A percentile compares a stretch with the other conserved stretches of the same genome.
Evolutionary conservation across 2,888 invertebrate species (phyloP).

Genomic region (Nomada fucata): DNA sequence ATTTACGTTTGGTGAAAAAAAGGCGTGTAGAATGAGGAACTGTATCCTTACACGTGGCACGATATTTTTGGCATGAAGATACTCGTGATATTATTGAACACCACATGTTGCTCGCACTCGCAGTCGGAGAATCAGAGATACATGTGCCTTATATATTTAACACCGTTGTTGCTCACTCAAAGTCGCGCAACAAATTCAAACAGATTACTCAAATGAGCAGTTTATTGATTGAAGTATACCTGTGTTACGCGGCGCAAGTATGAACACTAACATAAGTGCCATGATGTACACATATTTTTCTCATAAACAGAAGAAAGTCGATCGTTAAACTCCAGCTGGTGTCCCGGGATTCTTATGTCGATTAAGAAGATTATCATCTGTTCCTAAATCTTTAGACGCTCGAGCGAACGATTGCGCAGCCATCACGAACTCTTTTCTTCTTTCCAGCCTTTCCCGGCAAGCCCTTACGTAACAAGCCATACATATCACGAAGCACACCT

Average conservation of each 20-base stretch:
- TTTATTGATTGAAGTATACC: not conserved
- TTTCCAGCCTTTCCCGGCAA: slow-evolving; percentile 86
- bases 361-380: slow-evolving; percentile 32
- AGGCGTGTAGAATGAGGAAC: slow-evolving; percentile 11
- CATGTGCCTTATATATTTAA: not conserved
- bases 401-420: slow-evolving; percentile 49
- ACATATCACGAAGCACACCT: slow-evolving; percentile 86
- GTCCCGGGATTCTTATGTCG: slow-evolving; percentile 22
- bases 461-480: slow-evolving; percentile 87
- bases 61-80: slow-evolving; percentile 10
- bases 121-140: not conserved
- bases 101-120: too few relatives aligned
- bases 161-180: not conserved
- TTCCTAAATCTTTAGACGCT: slow-evolving; percentile 30
- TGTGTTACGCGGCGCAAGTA: not conserved
- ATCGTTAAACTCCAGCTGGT: slow-evolving; percentile 3
- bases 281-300: not conserved
- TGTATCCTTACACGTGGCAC: slow-evolving; percentile 1
- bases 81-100: not conserved
- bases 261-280: not conserved
- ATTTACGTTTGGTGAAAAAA: not conserved
- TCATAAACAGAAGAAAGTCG: not conserved
- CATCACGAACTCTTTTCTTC: slow-evolving; percentile 72
- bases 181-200: not conserved
- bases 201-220: not conserved